Evolutionary conservation across 2,113 vertebrate genomes (phyloP).

Genomic region (Chionis minor): DNA sequence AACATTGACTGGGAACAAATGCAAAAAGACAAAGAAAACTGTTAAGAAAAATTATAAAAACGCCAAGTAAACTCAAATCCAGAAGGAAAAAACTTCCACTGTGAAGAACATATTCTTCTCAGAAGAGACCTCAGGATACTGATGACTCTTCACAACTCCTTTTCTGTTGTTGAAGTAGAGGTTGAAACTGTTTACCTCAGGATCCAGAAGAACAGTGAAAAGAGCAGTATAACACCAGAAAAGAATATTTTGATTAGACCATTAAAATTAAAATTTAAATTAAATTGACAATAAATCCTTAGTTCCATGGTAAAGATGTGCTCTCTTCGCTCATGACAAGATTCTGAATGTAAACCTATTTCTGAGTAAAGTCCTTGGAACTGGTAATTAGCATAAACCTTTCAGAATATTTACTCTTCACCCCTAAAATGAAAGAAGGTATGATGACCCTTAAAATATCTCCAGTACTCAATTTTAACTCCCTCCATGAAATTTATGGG

Average conservation of each 20-base stretch:
- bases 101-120: background rate
- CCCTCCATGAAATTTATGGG: background rate
- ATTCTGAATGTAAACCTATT: background rate
- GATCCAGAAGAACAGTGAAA: background rate
- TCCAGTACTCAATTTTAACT: background rate
- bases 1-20: background rate
- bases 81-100: background rate
- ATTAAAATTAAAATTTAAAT: background rate
- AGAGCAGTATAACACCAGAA: background rate
- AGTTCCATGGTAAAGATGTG: background rate
- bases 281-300: background rate
- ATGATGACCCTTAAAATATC: background rate
- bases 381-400: background rate
- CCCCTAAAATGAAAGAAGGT: background rate
- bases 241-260: background rate
- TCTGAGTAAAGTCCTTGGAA: background rate
- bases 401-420: background rate
- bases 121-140: background rate
- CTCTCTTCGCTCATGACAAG: background rate
- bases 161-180: background rate
- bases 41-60: background rate
- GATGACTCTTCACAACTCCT: background rate
- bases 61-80: background rate
- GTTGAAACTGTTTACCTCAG: background rate
- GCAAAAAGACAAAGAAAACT: background rate